Evolutionary conservation across 2,113 vertebrate genomes (phyloP).

Genomic region (Hypocryptadius cinnamomeus): DNA sequence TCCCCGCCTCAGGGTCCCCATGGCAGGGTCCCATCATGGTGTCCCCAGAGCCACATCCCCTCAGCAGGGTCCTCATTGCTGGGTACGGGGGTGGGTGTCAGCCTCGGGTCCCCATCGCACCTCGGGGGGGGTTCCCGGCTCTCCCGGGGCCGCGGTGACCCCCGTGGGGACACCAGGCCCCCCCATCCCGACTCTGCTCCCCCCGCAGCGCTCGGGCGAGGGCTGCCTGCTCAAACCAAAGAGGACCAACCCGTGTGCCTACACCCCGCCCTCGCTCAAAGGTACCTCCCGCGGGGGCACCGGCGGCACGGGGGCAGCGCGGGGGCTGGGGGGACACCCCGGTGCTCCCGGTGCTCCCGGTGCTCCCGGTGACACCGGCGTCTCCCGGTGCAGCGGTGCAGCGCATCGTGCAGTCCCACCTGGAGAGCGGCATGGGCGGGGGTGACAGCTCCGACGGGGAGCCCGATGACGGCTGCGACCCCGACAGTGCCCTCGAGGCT

Average conservation of each 20-base stretch:
- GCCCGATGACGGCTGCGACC: conserved; percentile 52
- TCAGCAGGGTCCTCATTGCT: neutral
- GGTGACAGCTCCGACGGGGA: conserved; percentile 72
- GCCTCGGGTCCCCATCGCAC: fast-evolving
- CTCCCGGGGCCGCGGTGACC: neutral
- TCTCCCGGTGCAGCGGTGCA: conserved; percentile 80
- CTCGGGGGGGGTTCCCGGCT: neutral
- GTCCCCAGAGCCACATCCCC: no score
- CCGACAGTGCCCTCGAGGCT: neutral
- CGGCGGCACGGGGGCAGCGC: fast-evolving
- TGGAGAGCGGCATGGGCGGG: conserved; percentile 78
- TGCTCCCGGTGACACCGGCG: neutral
- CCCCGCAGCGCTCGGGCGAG: conserved; percentile 80
- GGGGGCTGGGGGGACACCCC: neutral
- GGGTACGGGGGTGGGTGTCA: neutral
- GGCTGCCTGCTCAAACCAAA: conserved; percentile 83
- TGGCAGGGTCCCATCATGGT: neutral
- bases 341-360: neutral
- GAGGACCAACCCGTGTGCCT: conserved; percentile 77
- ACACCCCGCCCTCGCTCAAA: conserved; percentile 92
- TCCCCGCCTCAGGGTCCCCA: no score
- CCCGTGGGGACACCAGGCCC: neutral
- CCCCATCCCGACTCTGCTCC: fast-evolving
- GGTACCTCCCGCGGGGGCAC: conserved; percentile 62
- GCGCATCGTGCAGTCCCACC: conserved; percentile 84